Conservation (phyloP, 2,888 invertebrate genomes). For the Apeira syringaria region DNA sequence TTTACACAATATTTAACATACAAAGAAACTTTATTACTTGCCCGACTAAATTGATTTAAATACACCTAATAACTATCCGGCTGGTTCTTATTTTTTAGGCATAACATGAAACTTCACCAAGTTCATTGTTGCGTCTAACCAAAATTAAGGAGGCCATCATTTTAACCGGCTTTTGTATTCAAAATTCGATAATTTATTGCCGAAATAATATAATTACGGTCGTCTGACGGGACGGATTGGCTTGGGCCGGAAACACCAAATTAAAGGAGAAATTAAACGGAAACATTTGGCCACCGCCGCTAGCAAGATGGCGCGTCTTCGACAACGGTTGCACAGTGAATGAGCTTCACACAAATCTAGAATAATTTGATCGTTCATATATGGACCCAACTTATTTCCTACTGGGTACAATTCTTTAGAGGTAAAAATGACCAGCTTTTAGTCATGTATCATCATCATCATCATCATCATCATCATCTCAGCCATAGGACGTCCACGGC, state of each 20-base stretch:
- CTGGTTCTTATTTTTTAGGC: conserved; percentile 2
- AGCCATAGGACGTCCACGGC: no score
- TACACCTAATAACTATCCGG: background rate
- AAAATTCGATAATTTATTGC: conserved; percentile 83
- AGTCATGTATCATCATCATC: no score
- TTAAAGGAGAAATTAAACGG: conserved; percentile 84
- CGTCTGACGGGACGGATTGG: conserved; percentile 80
- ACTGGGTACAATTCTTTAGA: no score
- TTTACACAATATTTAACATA: background rate
- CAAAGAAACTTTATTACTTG: no score
- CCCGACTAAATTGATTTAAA: no score
- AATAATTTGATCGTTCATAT: no score
- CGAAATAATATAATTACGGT: conserved; percentile 83
- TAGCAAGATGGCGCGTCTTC: conserved; percentile 76
- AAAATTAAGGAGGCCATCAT: conserved; percentile 69
- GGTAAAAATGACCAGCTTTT: no score
- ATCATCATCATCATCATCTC: no score
- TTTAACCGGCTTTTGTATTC: conserved; percentile 75
- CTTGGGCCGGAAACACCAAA: conserved; percentile 79
- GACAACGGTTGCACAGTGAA: conserved; percentile 11
- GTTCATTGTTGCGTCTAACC: conserved; percentile 61
- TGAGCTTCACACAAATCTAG: conserved; percentile 4
- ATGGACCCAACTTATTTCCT: no score
- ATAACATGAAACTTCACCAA: conserved; percentile 23
- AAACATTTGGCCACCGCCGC: conserved; percentile 82